Conservation (phyloP, 2,888 invertebrate species). For the Cheilosia vulpina region DNA sequence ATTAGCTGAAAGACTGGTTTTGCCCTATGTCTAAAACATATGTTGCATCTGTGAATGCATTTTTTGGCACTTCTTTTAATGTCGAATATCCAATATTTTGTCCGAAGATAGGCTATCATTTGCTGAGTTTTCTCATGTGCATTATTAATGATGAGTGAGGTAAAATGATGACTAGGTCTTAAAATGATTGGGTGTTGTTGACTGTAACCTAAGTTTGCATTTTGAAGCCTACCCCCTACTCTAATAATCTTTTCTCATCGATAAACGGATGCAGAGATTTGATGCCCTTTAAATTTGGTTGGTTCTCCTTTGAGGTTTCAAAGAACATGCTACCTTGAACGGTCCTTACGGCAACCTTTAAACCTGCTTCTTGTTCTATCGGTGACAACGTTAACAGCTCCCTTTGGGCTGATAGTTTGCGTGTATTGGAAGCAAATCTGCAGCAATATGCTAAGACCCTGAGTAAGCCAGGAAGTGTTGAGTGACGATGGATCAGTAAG, state of each 20-base stretch:
- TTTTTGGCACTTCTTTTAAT: no score
- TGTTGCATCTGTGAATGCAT: no score
- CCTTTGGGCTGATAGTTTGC: not conserved
- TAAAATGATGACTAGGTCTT: conserved; percentile 1
- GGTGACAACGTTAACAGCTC: not conserved
- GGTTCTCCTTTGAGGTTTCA: not conserved
- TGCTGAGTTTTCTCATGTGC: not conserved
- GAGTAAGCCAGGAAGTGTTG: not conserved
- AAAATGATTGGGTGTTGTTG: conserved; percentile 11
- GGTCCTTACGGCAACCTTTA: not conserved
- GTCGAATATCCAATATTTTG: no score
- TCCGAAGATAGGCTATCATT: no score
- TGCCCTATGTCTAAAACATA: no score
- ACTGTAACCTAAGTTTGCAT: not conserved
- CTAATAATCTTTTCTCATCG: not conserved
- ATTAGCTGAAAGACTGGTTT: no score
- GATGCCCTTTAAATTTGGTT: not conserved
- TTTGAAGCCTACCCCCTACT: conserved; percentile 11
- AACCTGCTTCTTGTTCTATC: not conserved
- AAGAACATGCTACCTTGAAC: not conserved
- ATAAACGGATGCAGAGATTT: not conserved
- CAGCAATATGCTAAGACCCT: not conserved
- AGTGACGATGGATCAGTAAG: not conserved
- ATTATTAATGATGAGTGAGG: not conserved
- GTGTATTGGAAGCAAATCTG: not conserved